Base-by-base conservation (phyloP, 2,888 invertebrate species). In the Marasmarcha lunaedactyla region DNA sequence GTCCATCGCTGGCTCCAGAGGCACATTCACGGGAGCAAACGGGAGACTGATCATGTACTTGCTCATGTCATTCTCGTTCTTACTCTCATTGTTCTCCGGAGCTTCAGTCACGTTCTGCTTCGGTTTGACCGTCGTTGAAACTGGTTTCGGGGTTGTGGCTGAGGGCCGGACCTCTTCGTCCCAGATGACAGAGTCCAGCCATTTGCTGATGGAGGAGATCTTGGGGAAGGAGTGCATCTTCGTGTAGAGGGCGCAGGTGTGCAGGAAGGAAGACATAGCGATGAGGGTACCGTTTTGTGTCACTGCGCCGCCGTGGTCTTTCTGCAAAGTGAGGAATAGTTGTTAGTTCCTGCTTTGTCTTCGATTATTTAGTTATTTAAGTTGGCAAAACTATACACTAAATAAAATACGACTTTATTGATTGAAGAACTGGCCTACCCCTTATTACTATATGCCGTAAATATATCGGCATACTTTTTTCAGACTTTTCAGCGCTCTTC, bases 221-320 rank as follows among this genome's bases (percentile, higher is more conserved):
- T 69, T 77, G 1, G 81, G 81, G 50, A 77, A 81, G 12, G 79
- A 74, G 51, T 81, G 81, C 0, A 69, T 63, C 41, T 71, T 65
- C 2, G 69, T 64, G 55, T 79, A 83, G 1, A 71, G 49, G 0
- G 78, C 81, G 45, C 81, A 83, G 1, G 66, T 51, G 54, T 77
- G 72, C 33, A 68, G 49, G 53, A 73, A 81, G 1, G 66, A 57
- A 0, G 79, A 55, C 12, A 83, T 47, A 0, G 59, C 81, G 9
- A 83, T 50, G 0, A 83, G 54, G 0, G 73, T 78, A 50, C 71
- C 65, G 61, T 81, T 79, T 36, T 83, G 81, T 25, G 81, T 59
- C 0, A 81, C 70, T 1, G 81, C 74, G 0, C 81, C 81, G 1
- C 81, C 81, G 45, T 79, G 71, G 63, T 83, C 81, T 56, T 57